phyloP scores from a whole-genome alignment of 2,888 invertebrate species.

The Cepaea hortensis region DNA sequence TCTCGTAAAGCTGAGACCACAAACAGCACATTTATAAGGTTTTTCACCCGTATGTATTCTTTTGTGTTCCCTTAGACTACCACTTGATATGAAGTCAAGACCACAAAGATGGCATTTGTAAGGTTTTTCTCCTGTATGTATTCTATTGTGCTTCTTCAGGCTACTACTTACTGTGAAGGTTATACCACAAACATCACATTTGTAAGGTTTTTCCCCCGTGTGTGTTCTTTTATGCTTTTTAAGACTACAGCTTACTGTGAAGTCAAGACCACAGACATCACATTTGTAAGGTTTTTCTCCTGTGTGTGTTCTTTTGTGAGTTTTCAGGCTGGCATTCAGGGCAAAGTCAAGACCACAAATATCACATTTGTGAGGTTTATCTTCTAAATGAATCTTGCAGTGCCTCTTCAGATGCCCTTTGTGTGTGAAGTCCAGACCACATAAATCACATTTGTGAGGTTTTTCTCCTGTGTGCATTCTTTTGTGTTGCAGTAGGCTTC shows the following conservation, averaged over 20 bases:
- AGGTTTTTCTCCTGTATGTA: conserved; percentile 32
- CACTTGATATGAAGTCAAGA: background rate
- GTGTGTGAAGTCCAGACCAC: background rate
- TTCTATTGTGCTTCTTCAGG: background rate
- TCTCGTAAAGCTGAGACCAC: background rate
- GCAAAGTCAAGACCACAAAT: conserved; percentile 16
- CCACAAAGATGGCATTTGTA: conserved; percentile 29
- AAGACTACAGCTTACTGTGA: background rate
- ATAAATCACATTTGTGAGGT: conserved; percentile 28
- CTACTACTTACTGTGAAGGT: background rate
- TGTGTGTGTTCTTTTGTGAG: background rate
- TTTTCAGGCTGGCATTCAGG: background rate
- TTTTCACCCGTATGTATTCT: conserved; percentile 29
- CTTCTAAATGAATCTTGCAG: background rate
- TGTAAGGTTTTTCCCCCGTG: background rate
- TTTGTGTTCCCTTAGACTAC: background rate
- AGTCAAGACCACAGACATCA: background rate
- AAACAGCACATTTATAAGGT: background rate
- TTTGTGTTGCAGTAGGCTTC: background rate
- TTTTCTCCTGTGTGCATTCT: conserved; percentile 33
- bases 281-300: conserved; percentile 7
- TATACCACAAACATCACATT: conserved; percentile 19
- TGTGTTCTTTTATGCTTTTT: background rate
- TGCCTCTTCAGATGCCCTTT: background rate
- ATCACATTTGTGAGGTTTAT: conserved; percentile 17